Evolutionary conservation across 2,113 vertebrate genomes (phyloP).

Genomic region (Paracanthobrama guichenoti): DNA sequence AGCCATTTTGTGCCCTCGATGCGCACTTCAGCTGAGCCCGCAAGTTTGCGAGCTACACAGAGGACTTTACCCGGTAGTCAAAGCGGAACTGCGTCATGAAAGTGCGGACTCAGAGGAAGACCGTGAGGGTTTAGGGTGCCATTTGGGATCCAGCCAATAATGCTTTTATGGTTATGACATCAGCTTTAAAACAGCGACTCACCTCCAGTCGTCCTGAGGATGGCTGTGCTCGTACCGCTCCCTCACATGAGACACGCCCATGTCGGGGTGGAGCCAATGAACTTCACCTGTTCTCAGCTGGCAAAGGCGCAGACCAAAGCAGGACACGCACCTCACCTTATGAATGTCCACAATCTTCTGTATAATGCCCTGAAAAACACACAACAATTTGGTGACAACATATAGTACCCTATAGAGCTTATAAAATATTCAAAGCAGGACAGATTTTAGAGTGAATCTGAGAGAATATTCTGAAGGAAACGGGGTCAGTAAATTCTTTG

Average conservation of each 20-base stretch:
- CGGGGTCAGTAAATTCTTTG: slow-evolving; percentile 16
- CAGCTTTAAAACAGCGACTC: slow-evolving; percentile 60
- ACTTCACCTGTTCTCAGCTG: slow-evolving; percentile 91
- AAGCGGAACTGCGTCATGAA: no score
- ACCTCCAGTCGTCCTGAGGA: slow-evolving; percentile 98
- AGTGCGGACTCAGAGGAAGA: no score
- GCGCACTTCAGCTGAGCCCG: no score
- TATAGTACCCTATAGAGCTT: not conserved
- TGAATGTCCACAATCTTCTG: slow-evolving; percentile 98
- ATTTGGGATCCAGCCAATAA: no score
- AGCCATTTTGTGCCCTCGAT: no score
- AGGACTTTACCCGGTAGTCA: no score
- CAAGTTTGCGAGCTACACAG: no score
- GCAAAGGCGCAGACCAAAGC: slow-evolving; percentile 92
- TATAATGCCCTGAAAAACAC: slow-evolving; percentile 86
- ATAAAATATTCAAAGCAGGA: not conserved
- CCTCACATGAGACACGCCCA: slow-evolving; percentile 92
- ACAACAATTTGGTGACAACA: not conserved
- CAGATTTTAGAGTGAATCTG: not conserved
- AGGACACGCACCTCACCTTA: slow-evolving; percentile 91
- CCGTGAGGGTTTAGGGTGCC: no score
- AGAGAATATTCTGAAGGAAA: not conserved
- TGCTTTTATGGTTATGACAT: not conserved
- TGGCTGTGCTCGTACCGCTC: slow-evolving; percentile 93
- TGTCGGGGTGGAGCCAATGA: slow-evolving; percentile 96